Conservation (phyloP, 2,797 vertebrate species). For the Neopelma chrysocephalum region DNA sequence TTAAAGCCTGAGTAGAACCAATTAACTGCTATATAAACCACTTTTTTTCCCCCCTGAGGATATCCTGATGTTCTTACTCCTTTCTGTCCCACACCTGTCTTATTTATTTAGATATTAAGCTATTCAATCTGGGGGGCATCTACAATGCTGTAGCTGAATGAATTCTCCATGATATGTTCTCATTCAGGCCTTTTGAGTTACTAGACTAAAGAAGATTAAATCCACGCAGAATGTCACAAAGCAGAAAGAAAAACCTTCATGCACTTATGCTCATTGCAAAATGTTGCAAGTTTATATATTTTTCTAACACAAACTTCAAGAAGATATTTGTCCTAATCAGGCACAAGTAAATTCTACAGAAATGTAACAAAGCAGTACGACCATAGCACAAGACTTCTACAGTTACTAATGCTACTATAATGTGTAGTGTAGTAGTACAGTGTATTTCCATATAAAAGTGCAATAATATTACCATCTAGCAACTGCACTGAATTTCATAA, state of each 20-base stretch:
- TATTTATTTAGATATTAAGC: background rate
- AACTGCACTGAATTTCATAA: background rate
- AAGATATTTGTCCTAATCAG: rapidly evolving
- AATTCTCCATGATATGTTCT: background rate
- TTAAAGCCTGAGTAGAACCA: background rate
- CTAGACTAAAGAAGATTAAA: background rate
- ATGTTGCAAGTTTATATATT: background rate
- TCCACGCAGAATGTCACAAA: background rate
- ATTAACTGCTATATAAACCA: background rate
- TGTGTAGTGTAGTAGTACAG: background rate
- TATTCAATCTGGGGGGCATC: background rate
- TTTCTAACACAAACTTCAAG: background rate
- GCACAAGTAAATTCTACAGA: background rate
- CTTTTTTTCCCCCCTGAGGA: background rate
- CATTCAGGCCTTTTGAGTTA: background rate
- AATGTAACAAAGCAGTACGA: background rate
- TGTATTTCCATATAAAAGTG: background rate
- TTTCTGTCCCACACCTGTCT: background rate
- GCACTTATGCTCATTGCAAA: background rate
- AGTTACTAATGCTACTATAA: background rate
- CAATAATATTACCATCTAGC: background rate
- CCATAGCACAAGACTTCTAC: background rate
- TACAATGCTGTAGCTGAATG: background rate
- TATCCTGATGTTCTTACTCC: background rate
- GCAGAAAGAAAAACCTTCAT: background rate